These are phyloP conservation scores for Mormyrus hasselquistii DNA, from an alignment of 2,797 vertebrate species.

Conservation along the genomic window DNA sequence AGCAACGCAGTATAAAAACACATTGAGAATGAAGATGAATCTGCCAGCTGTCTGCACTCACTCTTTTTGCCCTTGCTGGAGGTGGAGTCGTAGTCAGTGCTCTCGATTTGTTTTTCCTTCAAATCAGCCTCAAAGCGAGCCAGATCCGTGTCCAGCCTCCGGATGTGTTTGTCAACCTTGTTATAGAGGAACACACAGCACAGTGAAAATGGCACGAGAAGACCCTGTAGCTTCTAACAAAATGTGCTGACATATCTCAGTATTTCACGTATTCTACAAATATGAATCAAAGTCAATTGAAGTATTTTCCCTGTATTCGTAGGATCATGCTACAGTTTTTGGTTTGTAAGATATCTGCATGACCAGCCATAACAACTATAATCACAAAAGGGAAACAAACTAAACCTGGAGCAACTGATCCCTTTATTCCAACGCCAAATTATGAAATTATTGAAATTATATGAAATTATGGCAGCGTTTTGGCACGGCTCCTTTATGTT, in stretches of 20 bases:
- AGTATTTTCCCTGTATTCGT: not conserved
- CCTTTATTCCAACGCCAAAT: not conserved
- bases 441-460: no score
- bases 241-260: not conserved
- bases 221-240: not conserved
- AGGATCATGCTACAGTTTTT: not conserved
- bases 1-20: not conserved
- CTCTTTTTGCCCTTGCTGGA: slow-evolving; percentile 97
- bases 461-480: no score
- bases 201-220: not conserved
- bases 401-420: not conserved
- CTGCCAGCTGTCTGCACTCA: slow-evolving; percentile 46
- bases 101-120: slow-evolving; percentile 96
- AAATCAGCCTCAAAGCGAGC: slow-evolving; percentile 93
- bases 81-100: slow-evolving; percentile 90
- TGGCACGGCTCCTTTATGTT: not conserved
- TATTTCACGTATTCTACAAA: not conserved
- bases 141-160: slow-evolving; percentile 90
- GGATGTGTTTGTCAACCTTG: slow-evolving; percentile 95
- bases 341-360: not conserved
- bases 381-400: not conserved
- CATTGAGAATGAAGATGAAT: not conserved
- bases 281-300: not conserved
- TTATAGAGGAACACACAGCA: not conserved
- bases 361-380: not conserved